Evolutionary conservation across 2,888 invertebrate species (phyloP).

Genomic region (Agrilus biguttatus): DNA sequence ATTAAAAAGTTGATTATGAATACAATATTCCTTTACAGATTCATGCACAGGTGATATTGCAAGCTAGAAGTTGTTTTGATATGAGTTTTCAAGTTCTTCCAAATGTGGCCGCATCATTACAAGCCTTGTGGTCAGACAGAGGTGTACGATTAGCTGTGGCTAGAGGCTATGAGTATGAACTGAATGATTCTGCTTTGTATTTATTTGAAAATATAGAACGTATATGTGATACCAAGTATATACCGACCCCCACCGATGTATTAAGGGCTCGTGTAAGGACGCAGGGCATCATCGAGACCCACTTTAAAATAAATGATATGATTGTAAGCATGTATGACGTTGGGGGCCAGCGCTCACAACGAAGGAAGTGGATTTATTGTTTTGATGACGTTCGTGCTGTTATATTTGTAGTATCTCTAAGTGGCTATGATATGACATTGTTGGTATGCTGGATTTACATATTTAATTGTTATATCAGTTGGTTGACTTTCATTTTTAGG

Average conservation of each 20-base stretch:
- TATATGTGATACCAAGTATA: constrained; percentile 45
- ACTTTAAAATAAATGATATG: constrained; percentile 44
- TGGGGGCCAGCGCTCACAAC: constrained; percentile 49
- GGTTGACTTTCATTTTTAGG: constrained; percentile 22
- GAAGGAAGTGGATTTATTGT: constrained; percentile 53
- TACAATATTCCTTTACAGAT: constrained; percentile 17
- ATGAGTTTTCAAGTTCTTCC: constrained; percentile 39
- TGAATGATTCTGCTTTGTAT: constrained; percentile 51
- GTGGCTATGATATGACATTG: constrained; percentile 52
- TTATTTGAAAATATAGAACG: constrained; percentile 53
- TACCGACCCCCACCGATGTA: constrained; percentile 48
- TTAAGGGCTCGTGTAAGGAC: constrained; percentile 46
- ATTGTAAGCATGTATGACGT: constrained; percentile 49
- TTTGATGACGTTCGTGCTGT: constrained; percentile 51
- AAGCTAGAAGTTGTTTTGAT: constrained; percentile 38
- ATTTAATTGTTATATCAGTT: not conserved
- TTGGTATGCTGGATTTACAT: constrained; percentile 22
- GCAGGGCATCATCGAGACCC: constrained; percentile 52
- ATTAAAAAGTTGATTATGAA: not conserved
- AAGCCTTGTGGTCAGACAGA: constrained; percentile 46
- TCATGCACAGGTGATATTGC: constrained; percentile 37
- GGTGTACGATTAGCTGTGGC: constrained; percentile 47
- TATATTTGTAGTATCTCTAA: constrained; percentile 47
- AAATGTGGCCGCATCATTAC: constrained; percentile 36
- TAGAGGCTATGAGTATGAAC: constrained; percentile 51